A percentile compares a stretch with the other conserved stretches of the same genome.
Conservation (phyloP, 2,888 invertebrate species). For the Schrankia costaestrigalis region DNA sequence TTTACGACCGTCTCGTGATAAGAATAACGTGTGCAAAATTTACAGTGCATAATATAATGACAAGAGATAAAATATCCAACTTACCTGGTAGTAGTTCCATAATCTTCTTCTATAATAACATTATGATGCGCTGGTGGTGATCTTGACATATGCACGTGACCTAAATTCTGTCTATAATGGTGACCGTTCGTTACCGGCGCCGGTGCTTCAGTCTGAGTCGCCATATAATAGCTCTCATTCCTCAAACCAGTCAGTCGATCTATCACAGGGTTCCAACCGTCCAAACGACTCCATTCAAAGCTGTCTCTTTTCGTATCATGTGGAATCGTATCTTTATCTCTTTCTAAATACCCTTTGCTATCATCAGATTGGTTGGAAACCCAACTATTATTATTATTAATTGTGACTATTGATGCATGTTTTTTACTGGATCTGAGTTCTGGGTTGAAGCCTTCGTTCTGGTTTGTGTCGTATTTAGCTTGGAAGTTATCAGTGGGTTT, state of each 20-base stretch:
- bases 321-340: constrained; percentile 72
- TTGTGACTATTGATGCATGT: constrained; percentile 73
- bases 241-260: constrained; percentile 91
- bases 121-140: constrained; percentile 78
- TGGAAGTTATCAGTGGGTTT: constrained; percentile 48
- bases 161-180: constrained; percentile 57
- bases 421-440: constrained; percentile 61
- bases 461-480: constrained; percentile 44
- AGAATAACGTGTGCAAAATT: neutral
- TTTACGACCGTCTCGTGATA: no score
- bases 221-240: constrained; percentile 96
- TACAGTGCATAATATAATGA: no score
- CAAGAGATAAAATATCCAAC: no score
- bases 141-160: constrained; percentile 68
- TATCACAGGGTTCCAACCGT: constrained; percentile 92
- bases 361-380: constrained; percentile 75
- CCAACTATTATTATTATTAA: constrained; percentile 76
- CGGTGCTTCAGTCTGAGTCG: constrained; percentile 84
- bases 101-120: constrained; percentile 84
- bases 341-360: constrained; percentile 72
- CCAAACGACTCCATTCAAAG: constrained; percentile 81
- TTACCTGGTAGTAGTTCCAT: constrained; percentile 63
- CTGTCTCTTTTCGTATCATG: constrained; percentile 75
- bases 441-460: constrained; percentile 52
- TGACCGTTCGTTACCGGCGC: constrained; percentile 77